Conservation (phyloP, 2,888 invertebrate genomes). For the Yponomeuta malinellus region DNA sequence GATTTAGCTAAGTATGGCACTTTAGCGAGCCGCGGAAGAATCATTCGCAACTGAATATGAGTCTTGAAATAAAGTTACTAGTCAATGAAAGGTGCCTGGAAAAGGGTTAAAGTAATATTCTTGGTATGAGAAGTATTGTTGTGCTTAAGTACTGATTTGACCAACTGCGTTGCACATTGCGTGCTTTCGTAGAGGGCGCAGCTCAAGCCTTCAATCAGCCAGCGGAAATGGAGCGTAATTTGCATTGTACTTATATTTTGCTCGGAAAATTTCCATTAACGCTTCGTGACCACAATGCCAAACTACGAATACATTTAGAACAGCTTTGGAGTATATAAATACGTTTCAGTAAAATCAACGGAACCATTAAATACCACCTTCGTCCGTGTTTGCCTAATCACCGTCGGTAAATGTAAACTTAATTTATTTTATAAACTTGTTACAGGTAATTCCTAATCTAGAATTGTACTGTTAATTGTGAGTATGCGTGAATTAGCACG, state of each 20-base stretch:
- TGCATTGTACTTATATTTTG: slow-evolving; percentile 38
- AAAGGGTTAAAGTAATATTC: too few species aligned
- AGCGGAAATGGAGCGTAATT: slow-evolving; percentile 60
- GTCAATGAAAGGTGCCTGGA: too few species aligned
- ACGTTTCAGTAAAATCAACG: not conserved
- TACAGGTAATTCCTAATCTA: not conserved
- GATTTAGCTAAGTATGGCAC: too few species aligned
- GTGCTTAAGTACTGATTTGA: not conserved
- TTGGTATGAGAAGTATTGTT: too few species aligned
- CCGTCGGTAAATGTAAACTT: not conserved
- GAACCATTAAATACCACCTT: not conserved
- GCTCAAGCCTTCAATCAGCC: slow-evolving; percentile 51
- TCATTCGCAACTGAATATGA: too few species aligned
- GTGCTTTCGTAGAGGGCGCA: not conserved
- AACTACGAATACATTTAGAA: not conserved
- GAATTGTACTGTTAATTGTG: not conserved
- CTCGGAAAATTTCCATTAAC: slow-evolving; percentile 31
- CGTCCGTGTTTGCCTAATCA: not conserved
- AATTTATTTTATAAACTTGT: not conserved
- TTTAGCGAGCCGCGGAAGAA: too few species aligned
- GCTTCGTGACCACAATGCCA: slow-evolving; percentile 13
- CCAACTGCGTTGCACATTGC: not conserved
- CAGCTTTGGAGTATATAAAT: not conserved
- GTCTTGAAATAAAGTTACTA: too few species aligned
- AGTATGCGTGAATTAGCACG: too few species aligned